Base-by-base conservation (phyloP, 2,113 vertebrate species). In the Diphyllodes magnificus region DNA sequence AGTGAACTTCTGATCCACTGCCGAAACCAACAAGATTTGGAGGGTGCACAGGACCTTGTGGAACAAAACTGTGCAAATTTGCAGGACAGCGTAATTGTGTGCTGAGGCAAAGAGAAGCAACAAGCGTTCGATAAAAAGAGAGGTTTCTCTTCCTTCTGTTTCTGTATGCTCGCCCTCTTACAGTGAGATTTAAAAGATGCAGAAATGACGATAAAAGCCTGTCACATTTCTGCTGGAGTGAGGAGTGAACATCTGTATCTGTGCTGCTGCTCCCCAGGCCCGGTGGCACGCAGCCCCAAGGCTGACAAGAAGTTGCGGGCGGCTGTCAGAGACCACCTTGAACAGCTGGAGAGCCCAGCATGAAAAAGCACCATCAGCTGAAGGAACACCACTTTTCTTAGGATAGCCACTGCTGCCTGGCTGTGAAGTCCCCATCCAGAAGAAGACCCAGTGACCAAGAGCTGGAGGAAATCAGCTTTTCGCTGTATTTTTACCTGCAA, bases 51-150 rank as follows among this genome's bases (percentile, higher is more conserved):
- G 94, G 69, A 27, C 28, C 20, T 44, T n/a, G 28, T 0, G 17
- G 80, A 88, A 73, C 28, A 63, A 85, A 94, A 65, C 45, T 13
- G 21, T 8, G 23, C 37, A 79, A 9, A 51, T 70, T 95, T 73
- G 24, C 28, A 90, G 49, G 31, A 25, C 9, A 79, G 27, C 14
- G 14, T 61, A 64, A 56, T 9, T 23, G 15, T 11, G 60, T 12
- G 20, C 24, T 6, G 2, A 59, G 21, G 54, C 7, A 3, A 68
- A 72, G 15, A 80, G 7, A 88, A 72, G 35, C 13, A 68, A 42
- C 14, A 23, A 1, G 2, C 2, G 1, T 4, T 27, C 2, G 0
- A 31, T 44, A 37, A 88, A 72, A 33, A 1, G 1, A 63, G 37
- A 45, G 18, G 15, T 51, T 72, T 86, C 45, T 65, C 45, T 65